A percentile compares a stretch with the other conserved stretches of the same genome.
phyloP scores from a whole-genome alignment of 2,113 vertebrate species.

The Menidia beryllina region DNA sequence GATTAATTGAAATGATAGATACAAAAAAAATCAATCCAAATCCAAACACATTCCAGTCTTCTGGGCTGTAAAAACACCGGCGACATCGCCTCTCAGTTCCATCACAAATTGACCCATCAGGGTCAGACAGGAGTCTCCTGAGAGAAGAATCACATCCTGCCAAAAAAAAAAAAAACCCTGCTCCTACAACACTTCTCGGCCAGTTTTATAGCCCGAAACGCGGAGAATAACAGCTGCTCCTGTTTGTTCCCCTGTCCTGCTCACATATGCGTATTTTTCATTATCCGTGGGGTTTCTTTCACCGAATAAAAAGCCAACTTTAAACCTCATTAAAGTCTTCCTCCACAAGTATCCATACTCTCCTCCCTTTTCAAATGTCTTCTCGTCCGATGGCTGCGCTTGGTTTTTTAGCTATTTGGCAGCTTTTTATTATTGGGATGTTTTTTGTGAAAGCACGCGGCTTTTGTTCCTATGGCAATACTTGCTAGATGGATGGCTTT shows the following conservation, averaged over 20 bases:
- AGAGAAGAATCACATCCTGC: not conserved
- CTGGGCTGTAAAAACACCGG: constrained; percentile 35
- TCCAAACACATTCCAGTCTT: constrained; percentile 26
- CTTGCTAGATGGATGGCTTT: constrained; percentile 33
- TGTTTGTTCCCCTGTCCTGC: constrained; percentile 3
- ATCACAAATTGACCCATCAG: constrained; percentile 51
- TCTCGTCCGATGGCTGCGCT: constrained; percentile 32
- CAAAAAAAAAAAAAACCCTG: constrained; percentile 16
- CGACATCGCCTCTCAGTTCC: constrained; percentile 32
- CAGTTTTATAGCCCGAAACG: constrained; percentile 32
- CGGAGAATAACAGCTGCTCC: not conserved
- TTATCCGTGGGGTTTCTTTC: too few species aligned
- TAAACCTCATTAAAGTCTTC: constrained; percentile 1
- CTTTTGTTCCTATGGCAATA: constrained; percentile 58
- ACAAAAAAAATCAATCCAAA: constrained; percentile 29
- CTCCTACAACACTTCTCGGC: constrained; percentile 18
- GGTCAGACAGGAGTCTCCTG: constrained; percentile 39
- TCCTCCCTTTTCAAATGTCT: constrained; percentile 21
- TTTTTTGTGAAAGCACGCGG: constrained; percentile 55
- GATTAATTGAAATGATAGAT: constrained; percentile 49
- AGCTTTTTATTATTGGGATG: constrained; percentile 41
- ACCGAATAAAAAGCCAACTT: constrained; percentile 16
- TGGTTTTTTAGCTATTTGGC: constrained; percentile 59
- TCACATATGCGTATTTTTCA: too few species aligned
- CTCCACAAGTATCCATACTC: not conserved